Evolutionary conservation across 2,797 vertebrate genomes (phyloP).

Genomic region (Darevskia mixta): DNA sequence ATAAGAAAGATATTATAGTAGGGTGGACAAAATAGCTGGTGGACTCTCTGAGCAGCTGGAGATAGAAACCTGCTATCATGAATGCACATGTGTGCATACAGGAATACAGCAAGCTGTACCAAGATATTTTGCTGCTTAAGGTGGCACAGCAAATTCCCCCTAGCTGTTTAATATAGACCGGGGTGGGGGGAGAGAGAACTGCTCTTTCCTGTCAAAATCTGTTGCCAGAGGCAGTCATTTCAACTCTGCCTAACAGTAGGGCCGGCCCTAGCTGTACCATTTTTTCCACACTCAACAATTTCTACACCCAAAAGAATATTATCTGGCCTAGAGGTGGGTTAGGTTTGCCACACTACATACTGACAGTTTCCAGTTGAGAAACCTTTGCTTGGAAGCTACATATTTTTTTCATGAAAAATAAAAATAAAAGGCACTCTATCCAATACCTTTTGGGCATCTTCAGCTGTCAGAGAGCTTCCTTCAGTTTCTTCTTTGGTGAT

Average conservation of each 20-base stretch:
- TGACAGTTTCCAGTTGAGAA: neutral
- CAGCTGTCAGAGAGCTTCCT: conserved; percentile 84
- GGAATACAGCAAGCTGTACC: neutral
- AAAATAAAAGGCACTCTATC: conserved; percentile 26
- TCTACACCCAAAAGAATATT: neutral
- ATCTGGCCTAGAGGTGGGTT: neutral
- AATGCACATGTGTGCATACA: neutral
- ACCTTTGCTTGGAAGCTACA: neutral
- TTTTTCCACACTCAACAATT: neutral
- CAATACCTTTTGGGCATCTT: conserved; percentile 89
- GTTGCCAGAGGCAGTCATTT: too few species aligned
- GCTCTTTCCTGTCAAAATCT: too few species aligned
- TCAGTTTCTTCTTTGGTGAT: conserved; percentile 91
- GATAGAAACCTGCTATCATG: neutral
- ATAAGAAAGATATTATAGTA: neutral
- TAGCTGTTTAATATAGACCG: too few species aligned
- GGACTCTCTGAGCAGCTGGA: neutral
- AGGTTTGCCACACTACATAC: neutral
- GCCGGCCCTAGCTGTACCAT: neutral
- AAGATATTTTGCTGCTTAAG: too few species aligned
- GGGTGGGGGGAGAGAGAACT: too few species aligned
- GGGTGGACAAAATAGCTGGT: neutral
- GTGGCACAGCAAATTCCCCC: too few species aligned
- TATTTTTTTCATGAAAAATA: neutral
- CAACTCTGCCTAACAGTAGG: too few species aligned